Base-by-base conservation (phyloP, 2,888 invertebrate genomes). In the Diaperis boleti region DNA sequence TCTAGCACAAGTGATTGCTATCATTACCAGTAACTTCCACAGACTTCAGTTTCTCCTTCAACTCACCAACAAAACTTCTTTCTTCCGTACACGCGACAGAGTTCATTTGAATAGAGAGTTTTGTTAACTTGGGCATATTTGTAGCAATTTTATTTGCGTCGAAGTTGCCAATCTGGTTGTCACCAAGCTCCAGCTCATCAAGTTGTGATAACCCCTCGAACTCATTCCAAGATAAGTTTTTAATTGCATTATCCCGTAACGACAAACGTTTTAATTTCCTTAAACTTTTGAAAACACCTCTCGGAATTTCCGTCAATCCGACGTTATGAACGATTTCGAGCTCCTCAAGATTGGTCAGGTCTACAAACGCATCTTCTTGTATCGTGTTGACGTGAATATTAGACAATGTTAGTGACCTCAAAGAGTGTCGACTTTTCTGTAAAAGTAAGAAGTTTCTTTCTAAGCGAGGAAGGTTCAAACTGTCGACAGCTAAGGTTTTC, bases 211-310 rank as follows among this genome's bases (percentile, higher is more conserved):
- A 35, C 13, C 44, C 44, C n/a, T 56, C 20, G 8, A 56, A 45
- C 13, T 56, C 56, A 7, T 56, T 45, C 56, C 56, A 56, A 10
- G 45, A 35, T 10, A 56, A 35, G 7, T 20, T 18, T 3, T 3
- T 3, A 8, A 56, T 11, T 13, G 10, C 15, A 22, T 56, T 56
- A 17, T 45, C 44, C 5, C 7, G 3, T 14, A 56, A 15, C 6
- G 11, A 6, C 22, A 56, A 35, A 4, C 15, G 10, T 11, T 17
- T 44, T 11, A 55, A 17, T 33, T 54, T 54, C 7, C 5, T 6
- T 26, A 13, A 13, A 7, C 18, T 31, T 10, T 44, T 18, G n/a
- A 56, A 56, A 1, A 56, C 15, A 2, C 42, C 11, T n/a, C 8
- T 5, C 2, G 56, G 45, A 14, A 56, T 10, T 5, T 17, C 8